A percentile compares a stretch with the other conserved stretches of the same genome.
Conservation (phyloP, 2,888 invertebrate genomes). For the Pammene fasciana region DNA sequence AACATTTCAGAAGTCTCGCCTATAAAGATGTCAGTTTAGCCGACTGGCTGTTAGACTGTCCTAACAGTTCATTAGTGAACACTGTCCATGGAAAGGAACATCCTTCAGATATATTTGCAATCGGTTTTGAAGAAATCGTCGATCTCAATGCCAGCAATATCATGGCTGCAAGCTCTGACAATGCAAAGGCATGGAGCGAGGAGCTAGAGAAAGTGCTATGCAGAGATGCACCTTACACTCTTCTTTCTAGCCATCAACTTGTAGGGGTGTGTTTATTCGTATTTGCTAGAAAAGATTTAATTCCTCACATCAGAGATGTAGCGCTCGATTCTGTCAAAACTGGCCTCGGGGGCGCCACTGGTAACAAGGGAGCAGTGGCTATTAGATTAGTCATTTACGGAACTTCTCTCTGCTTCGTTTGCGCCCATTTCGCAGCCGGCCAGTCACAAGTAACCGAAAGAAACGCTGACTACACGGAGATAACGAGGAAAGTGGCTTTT, state of each 20-base stretch:
- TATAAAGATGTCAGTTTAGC: slow-evolving; percentile 94
- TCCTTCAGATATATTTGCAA: slow-evolving; percentile 96
- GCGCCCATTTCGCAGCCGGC: slow-evolving; percentile 99
- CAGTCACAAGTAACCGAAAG: slow-evolving; percentile 97
- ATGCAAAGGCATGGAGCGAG: slow-evolving; percentile 97
- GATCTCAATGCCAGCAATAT: slow-evolving; percentile 99
- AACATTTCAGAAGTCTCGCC: slow-evolving; percentile 98
- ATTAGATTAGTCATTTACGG: slow-evolving; percentile 96
- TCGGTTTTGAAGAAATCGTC: slow-evolving; percentile 99
- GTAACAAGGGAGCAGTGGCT: slow-evolving; percentile 98
- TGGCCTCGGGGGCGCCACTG: slow-evolving; percentile 98
- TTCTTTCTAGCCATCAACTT: slow-evolving; percentile 96
- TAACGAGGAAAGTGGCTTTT: slow-evolving; percentile 94
- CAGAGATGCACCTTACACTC: slow-evolving; percentile 93
- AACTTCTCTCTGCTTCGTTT: slow-evolving; percentile 98
- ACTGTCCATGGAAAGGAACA: slow-evolving; percentile 78
- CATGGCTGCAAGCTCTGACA: slow-evolving; percentile 95
- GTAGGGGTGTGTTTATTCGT: slow-evolving; percentile 99
- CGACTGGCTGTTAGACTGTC: slow-evolving; percentile 95
- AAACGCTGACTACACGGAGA: slow-evolving; percentile 98
- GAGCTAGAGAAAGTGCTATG: slow-evolving; percentile 96
- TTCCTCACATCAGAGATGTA: slow-evolving; percentile 95
- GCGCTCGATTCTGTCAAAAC: slow-evolving; percentile 98
- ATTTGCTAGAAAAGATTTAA: slow-evolving; percentile 94
- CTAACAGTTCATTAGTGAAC: slow-evolving; percentile 79